Evolutionary conservation across 1,140 invertebrate species (phyloP), one percentile per base, ranked within the genome.

Genomic region (Pinna nobilis): DNA sequence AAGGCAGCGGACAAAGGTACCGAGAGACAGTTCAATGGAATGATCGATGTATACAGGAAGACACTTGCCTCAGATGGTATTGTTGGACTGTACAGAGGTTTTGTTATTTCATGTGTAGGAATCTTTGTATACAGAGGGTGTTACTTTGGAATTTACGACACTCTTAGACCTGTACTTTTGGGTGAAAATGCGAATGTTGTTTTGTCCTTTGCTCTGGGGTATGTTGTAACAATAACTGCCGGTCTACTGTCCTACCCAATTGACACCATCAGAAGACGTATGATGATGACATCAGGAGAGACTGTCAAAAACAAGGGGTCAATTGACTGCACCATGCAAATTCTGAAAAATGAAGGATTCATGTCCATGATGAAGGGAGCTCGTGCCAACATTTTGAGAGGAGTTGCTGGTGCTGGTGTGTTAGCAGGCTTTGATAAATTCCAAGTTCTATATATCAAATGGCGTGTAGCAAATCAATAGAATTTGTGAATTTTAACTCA

Each of bases 121-220:
- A 90, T 90, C 66, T 82, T 90, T 44, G 86, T 90, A n/a, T 91
- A 91, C 85, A 83, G 96, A 88, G 96, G 96, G 32, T 93, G 94
- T 78, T 98, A 97, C 92, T 98, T 98, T 89, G 96, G 97, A 80
- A 94, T 96, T 90, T 98, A 95, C 89, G 97, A 98, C 90, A 98
- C 96, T 44, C 93, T 94, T 65, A 96, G 94, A 89, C 94, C 94
- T 77, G 93, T 95, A 92, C 88, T 96, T 81, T 93, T 95, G 74
- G 85, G 84, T 47, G 93, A 97, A 85, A 94, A 94, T 87, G 95
- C 94, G 78, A 93, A 93, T 59, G 90, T 97, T 86, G 90, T 96
- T 70, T 91, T 96, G 81, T 96, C 94, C 83, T 97, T 95, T 92
- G 90, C 92, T 83, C 96, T 98, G 89, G 96, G 96, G 50, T 84